Conservation (phyloP, 2,113 vertebrate genomes). For the Engraulis encrasicolus region DNA sequence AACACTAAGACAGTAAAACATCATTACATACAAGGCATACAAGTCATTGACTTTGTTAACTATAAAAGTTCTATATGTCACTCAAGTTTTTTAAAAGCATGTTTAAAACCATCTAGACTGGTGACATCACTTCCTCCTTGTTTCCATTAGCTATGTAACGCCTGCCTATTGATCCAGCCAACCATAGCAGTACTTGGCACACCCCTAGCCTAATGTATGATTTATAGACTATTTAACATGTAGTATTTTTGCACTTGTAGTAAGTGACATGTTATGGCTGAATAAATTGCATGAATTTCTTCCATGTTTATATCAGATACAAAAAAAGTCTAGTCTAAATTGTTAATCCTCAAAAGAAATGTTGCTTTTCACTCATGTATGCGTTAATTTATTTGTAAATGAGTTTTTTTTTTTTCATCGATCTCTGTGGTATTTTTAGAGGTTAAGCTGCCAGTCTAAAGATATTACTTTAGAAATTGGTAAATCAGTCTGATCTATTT, state of each 20-base stretch:
- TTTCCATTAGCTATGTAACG: neutral
- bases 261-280: neutral
- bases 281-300: neutral
- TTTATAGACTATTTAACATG: conserved; percentile 6
- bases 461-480: neutral
- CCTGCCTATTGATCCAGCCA: neutral
- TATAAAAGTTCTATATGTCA: too few species aligned
- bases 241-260: neutral
- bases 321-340: too few species aligned
- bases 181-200: neutral
- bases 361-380: neutral
- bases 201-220: neutral
- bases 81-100: too few species aligned
- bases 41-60: too few species aligned
- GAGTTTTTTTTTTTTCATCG: neutral
- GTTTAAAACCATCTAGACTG: too few species aligned
- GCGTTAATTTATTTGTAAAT: neutral
- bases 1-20: too few species aligned
- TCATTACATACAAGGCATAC: too few species aligned
- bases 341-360: neutral
- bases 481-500: neutral
- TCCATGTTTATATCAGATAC: neutral
- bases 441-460: neutral
- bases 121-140: neutral
- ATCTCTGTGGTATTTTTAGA: neutral